Evolutionary conservation across 2,113 vertebrate species (phyloP), one percentile per base, ranked within the genome.

Genomic region (Neodon shergylaensis): DNA sequence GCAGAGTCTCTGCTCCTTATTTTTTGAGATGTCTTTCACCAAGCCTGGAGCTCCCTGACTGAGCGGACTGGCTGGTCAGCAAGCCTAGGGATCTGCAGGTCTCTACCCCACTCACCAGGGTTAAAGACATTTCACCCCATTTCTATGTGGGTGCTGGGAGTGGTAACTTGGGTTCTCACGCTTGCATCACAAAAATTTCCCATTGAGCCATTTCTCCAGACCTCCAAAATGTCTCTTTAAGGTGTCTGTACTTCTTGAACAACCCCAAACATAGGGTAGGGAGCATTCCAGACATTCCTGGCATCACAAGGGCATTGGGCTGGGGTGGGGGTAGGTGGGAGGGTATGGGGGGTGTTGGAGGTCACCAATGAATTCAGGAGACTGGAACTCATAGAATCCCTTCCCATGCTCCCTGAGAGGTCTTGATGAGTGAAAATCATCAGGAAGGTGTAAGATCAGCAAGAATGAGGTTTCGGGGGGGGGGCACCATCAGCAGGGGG

Each of bases 401-500:
- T 83, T 11, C 8, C 16, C 52, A 73, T 19, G 39, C 42, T 73
- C 77, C 1, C 2, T 0, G 19, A 31, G 81, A 94, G 72, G 70
- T n/a, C 49, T 52, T 49, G 10, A 12, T 7, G 54, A 77, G 86
- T 76, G 44, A 74, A 10, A 22, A 26, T 9, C 3, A 14, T 54
- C 54, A 28, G 0, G 7, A 61, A 92, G 1, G 28, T 85, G 94
- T 94, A 77, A 58, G 84, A 22, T 93, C 92, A 96, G 96, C 92
- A 0, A 65, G 87, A 87, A 66, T 14, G 90, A 39, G 42, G 13
- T 72, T 83, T 94, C 63, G n/a, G n/a, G n/a, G n/a, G n/a, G 26
- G 79, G 79, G 78, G 42, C 3, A 21, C 24, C 24, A 1, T 33
- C 54, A 21, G 12, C 54, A 21, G 16, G 52, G 89, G 54, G 6